Evolutionary conservation across 2,113 vertebrate species (phyloP).

Genomic region (Corydoras sp.): DNA sequence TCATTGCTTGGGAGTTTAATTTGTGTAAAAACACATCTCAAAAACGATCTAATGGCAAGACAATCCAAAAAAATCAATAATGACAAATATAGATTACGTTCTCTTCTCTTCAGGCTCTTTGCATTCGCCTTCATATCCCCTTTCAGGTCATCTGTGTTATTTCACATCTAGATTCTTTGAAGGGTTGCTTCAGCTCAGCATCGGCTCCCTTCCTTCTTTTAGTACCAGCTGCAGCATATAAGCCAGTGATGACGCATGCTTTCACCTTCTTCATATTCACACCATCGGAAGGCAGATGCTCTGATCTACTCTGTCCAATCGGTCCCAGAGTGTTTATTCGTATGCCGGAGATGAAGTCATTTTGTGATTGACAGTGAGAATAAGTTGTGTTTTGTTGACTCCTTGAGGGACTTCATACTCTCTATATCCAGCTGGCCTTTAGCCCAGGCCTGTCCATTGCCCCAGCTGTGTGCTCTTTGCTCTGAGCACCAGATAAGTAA

Average conservation of each 20-base stretch:
- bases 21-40: no score
- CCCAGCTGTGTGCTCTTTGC: slow-evolving; percentile 36
- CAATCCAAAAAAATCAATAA: no score
- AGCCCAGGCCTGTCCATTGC: slow-evolving; percentile 29
- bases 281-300: slow-evolving; percentile 12
- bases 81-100: no score
- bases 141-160: background rate
- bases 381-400: slow-evolving; percentile 26
- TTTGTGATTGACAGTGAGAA: slow-evolving; percentile 25
- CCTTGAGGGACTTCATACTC: slow-evolving; percentile 16
- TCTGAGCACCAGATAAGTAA: slow-evolving; percentile 26
- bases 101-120: background rate
- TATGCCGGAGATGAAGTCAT: slow-evolving; percentile 27
- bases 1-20: background rate
- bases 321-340: background rate
- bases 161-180: slow-evolving; percentile 1
- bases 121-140: background rate
- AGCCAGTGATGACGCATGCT: slow-evolving; percentile 14
- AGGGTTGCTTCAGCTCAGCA: background rate
- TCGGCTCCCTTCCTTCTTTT: slow-evolving; percentile 21
- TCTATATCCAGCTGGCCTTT: slow-evolving; percentile 31
- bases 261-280: slow-evolving; percentile 20
- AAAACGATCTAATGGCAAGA: no score
- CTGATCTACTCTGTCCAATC: slow-evolving; percentile 16
- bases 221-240: slow-evolving; percentile 3